Conservation (phyloP, 2,113 vertebrate genomes). For the Hystrix brachyura region DNA sequence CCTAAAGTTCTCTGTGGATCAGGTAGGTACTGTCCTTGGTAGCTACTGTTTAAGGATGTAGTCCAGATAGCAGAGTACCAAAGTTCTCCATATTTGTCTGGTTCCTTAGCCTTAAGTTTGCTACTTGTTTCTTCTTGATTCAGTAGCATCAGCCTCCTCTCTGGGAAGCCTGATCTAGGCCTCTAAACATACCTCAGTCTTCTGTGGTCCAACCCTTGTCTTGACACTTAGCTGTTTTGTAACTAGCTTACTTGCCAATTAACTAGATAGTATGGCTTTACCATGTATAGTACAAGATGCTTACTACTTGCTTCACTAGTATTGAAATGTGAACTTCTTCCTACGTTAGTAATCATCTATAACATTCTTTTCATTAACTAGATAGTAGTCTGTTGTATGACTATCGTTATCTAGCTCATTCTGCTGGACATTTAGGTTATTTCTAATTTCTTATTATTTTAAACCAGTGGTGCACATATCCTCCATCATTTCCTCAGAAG, state of each 20-base stretch:
- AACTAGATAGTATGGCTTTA: not conserved
- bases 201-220: not conserved
- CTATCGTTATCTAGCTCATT: conserved; percentile 25
- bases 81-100: not conserved
- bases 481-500: not conserved
- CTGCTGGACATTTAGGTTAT: conserved; percentile 15
- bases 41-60: not conserved
- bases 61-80: not conserved
- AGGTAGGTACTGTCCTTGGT: not conserved
- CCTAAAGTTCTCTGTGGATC: not conserved
- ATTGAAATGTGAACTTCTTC: not conserved
- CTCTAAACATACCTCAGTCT: not conserved
- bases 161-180: not conserved
- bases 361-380: conserved; percentile 18
- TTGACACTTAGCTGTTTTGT: not conserved
- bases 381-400: not conserved
- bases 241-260: not conserved
- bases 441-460: not conserved
- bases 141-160: not conserved
- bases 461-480: not conserved
- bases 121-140: not conserved
- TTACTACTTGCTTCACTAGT: not conserved
- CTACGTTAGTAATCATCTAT: not conserved
- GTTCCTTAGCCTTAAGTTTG: not conserved
- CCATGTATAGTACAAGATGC: not conserved